Conservation (phyloP, 2,888 invertebrate species). For the Ormyrus thymus region DNA sequence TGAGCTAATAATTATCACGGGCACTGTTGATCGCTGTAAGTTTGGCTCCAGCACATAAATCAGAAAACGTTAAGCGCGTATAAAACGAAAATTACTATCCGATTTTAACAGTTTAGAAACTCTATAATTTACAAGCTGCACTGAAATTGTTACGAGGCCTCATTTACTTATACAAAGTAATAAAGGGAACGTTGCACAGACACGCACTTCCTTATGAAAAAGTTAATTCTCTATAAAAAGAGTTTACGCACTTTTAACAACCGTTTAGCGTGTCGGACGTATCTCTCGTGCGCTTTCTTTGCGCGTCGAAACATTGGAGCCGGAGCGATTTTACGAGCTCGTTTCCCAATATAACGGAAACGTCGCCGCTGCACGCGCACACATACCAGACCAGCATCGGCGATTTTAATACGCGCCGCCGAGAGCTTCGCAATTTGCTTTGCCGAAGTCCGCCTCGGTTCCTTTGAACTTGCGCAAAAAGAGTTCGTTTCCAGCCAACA, state of each 20-base stretch:
- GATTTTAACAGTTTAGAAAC: too few relatives aligned
- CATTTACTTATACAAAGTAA: neutral
- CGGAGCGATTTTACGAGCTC: slow-evolving; percentile 26
- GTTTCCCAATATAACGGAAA: neutral
- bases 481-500: neutral
- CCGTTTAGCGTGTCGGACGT: slow-evolving; percentile 4
- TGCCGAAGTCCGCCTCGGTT: neutral
- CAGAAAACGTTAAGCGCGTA: too few relatives aligned
- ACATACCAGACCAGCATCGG: neutral
- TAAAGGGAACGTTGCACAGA: neutral
- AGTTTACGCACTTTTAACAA: neutral
- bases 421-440: slow-evolving; percentile 17
- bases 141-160: too few relatives aligned
- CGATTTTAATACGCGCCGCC: slow-evolving; percentile 1
- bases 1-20: too few relatives aligned
- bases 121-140: too few relatives aligned
- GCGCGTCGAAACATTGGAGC: slow-evolving; percentile 14
- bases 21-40: too few relatives aligned
- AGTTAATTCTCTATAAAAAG: slow-evolving; percentile 25
- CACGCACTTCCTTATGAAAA: slow-evolving; percentile 20
- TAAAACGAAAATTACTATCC: too few relatives aligned
- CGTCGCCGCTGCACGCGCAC: neutral
- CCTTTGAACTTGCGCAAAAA: slow-evolving; percentile 17
- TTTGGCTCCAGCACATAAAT: too few relatives aligned
- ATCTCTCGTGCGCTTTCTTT: slow-evolving; percentile 3